These are phyloP conservation scores for Dermatemys mawii DNA, from an alignment of 2,113 vertebrate species.

Conservation along the genomic window DNA sequence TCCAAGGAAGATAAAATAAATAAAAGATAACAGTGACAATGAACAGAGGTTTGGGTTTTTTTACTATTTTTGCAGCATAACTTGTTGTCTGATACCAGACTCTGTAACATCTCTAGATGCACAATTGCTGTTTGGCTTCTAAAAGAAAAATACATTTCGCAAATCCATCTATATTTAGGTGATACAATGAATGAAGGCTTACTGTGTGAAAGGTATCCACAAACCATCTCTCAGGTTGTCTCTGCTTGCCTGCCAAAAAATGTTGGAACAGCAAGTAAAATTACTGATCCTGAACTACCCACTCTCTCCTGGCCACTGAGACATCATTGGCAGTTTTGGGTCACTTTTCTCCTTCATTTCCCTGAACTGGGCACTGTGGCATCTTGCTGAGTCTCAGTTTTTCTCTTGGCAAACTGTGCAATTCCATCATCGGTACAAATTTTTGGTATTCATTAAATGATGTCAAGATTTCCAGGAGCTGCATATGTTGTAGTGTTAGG, in stretches of 20 bases:
- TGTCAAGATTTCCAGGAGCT: constrained; percentile 59
- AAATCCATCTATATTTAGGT: constrained; percentile 11
- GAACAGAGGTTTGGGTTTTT: neutral
- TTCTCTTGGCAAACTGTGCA: neutral
- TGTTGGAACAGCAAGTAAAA: constrained; percentile 9
- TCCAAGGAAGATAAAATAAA: constrained; percentile 17
- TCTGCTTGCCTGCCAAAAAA: constrained; percentile 28
- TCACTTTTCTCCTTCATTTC: neutral
- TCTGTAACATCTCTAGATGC: neutral
- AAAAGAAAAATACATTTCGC: neutral
- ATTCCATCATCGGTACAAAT: neutral
- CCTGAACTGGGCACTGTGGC: neutral
- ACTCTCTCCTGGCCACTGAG: neutral
- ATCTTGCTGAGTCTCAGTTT: neutral
- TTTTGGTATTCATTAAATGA: constrained; percentile 38
- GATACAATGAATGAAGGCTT: constrained; percentile 38
- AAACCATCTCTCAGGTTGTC: constrained; percentile 57
- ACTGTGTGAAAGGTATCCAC: constrained; percentile 14
- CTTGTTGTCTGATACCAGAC: neutral
- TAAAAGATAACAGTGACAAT: constrained; percentile 5
- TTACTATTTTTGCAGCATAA: neutral
- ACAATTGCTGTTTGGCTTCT: neutral
- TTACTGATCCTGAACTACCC: constrained; percentile 4
- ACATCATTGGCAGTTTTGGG: neutral
- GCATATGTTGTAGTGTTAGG: constrained; percentile 75